Percentiles rank a stretch among this genome's conserved stretches.
Evolutionary conservation across 2,888 invertebrate genomes (phyloP).

Genomic region (Acrocyrtus sp.): DNA sequence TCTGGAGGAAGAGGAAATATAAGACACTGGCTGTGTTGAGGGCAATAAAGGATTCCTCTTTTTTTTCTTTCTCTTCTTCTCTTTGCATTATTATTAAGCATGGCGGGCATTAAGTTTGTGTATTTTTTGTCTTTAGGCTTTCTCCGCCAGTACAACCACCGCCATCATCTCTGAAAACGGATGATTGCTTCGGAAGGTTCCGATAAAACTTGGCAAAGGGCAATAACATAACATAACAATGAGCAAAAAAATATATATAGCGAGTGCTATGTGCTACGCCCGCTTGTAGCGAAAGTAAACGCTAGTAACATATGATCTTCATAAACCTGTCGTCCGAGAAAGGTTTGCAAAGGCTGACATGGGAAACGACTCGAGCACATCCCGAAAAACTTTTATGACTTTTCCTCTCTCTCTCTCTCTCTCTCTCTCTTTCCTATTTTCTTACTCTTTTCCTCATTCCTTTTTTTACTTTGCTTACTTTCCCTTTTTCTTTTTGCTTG

Average conservation of each 20-base stretch:
- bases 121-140: too few species aligned
- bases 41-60: too few species aligned
- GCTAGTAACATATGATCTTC: conserved; percentile 63
- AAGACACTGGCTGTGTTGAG: too few species aligned
- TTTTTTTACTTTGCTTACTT: conserved; percentile 14
- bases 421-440: conserved; percentile 34
- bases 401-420: conserved; percentile 36
- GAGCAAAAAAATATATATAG: conserved; percentile 34
- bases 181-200: conserved; percentile 59
- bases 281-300: conserved; percentile 53
- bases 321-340: conserved; percentile 63
- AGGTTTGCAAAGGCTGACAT: conserved; percentile 61
- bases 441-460: conserved; percentile 26
- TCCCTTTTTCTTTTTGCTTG: conserved; percentile 5
- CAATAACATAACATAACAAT: conserved; percentile 60
- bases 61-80: not conserved
- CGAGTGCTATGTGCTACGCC: too few species aligned
- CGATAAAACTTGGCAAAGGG: conserved; percentile 61
- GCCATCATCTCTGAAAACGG: too few species aligned
- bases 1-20: too few species aligned
- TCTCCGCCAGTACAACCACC: too few species aligned
- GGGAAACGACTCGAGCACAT: conserved; percentile 62
- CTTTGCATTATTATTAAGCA: too few species aligned
- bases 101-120: too few species aligned
- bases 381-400: conserved; percentile 63